Conservation (phyloP, 2,113 vertebrate genomes). For the Morone saxatilis region DNA sequence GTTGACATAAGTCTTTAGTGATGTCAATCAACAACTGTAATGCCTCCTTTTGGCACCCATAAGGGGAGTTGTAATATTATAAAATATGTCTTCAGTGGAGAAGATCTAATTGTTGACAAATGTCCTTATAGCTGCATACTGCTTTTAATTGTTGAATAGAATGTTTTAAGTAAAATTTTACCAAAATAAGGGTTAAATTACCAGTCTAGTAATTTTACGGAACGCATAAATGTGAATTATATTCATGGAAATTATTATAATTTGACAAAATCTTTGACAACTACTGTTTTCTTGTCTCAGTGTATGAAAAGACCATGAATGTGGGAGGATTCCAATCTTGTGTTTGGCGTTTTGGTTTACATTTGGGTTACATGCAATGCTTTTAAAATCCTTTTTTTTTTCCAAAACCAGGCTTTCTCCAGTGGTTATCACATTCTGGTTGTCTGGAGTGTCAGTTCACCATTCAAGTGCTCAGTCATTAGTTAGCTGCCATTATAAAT, state of each 20-base stretch:
- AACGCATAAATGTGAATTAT: background rate
- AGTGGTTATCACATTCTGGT: background rate
- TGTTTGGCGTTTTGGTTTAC: background rate
- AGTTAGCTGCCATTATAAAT: conserved; percentile 73
- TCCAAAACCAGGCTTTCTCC: fast-evolving
- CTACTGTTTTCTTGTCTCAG: background rate
- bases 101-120: background rate
- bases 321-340: background rate
- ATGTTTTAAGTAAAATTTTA: background rate
- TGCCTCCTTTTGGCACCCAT: background rate
- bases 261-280: no score
- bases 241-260: background rate
- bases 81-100: background rate
- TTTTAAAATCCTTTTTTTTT: conserved; percentile 11
- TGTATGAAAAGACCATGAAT: background rate
- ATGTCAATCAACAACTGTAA: background rate
- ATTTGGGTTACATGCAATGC: background rate
- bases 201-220: background rate
- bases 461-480: conserved; percentile 58
- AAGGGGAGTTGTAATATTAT: background rate
- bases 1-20: background rate
- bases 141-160: background rate
- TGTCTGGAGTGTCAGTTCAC: conserved; percentile 37
- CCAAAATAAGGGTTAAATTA: background rate
- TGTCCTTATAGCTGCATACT: background rate